These are phyloP conservation scores for Acestrorhynchus altus DNA, from an alignment of 2,797 vertebrate genomes.

Conservation along the genomic window DNA sequence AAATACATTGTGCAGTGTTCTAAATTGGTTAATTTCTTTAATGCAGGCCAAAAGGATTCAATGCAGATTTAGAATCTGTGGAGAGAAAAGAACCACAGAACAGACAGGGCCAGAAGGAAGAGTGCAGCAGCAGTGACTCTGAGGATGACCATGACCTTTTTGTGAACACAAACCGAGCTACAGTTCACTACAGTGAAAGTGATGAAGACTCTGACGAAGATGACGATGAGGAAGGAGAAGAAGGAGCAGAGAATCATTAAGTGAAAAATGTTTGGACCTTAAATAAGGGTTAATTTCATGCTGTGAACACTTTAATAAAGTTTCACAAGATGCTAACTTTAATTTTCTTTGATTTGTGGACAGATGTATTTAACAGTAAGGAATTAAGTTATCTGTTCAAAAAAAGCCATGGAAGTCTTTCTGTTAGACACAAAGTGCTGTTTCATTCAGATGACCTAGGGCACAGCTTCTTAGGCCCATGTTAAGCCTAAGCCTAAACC, in stretches of 20 bases:
- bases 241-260: constrained; percentile 35
- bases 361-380: not conserved
- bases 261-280: not conserved
- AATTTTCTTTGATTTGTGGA: not conserved
- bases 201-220: constrained; percentile 74
- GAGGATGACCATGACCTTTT: constrained; percentile 88
- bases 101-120: constrained; percentile 57
- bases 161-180: constrained; percentile 88
- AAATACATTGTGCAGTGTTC: not conserved
- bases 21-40: not conserved
- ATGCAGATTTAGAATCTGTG: constrained; percentile 53
- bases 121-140: constrained; percentile 67
- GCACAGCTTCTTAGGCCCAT: not conserved
- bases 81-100: constrained; percentile 57
- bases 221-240: constrained; percentile 57
- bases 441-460: not conserved
- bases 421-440: not conserved
- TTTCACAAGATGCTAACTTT: not conserved
- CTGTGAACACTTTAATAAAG: not conserved
- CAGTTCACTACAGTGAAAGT: constrained; percentile 84
- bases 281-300: not conserved
- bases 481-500: not conserved
- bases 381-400: too few relatives aligned
- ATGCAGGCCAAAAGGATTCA: constrained; percentile 82
- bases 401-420: not conserved